A percentile compares a stretch with the other conserved stretches of the same genome.
These are phyloP conservation scores for Andrena chrysosceles DNA, from an alignment of 2,888 invertebrate species.

Conservation along the genomic window DNA sequence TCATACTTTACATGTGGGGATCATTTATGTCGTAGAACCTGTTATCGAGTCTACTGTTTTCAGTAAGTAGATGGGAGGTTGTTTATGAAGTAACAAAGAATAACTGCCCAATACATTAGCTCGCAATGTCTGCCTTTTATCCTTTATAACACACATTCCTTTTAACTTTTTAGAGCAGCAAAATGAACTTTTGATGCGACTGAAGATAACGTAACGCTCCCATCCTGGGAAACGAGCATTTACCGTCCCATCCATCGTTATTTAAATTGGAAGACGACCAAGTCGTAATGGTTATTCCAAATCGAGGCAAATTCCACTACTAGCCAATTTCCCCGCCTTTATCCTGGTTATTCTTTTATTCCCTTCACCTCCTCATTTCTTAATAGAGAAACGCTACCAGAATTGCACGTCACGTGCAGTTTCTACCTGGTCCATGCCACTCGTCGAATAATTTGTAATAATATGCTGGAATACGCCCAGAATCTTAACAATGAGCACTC, in stretches of 20 bases:
- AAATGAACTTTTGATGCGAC: not conserved
- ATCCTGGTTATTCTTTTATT: conserved; percentile 3
- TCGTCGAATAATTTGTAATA: not conserved
- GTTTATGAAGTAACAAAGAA: no score
- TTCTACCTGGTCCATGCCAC: no score
- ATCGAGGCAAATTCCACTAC: not conserved
- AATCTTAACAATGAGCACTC: not conserved
- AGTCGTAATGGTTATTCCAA: conserved; percentile 14
- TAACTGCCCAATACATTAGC: no score
- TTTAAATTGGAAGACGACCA: conserved; percentile 7
- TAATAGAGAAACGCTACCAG: not conserved
- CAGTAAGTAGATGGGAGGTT: no score
- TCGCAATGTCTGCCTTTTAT: not conserved
- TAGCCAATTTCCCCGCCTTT: conserved; percentile 4
- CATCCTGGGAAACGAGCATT: conserved; percentile 19
- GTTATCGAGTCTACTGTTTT: no score
- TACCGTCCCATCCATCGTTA: not conserved
- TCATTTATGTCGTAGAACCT: not conserved
- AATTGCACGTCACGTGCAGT: no score
- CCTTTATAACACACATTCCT: not conserved
- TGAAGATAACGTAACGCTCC: conserved; percentile 20
- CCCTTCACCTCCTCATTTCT: not conserved
- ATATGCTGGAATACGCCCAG: not conserved
- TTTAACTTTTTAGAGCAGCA: not conserved
- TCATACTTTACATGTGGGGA: not conserved